Percentiles rank a stretch among this genome's conserved stretches.
These are phyloP conservation scores for Octomys mimax DNA, from an alignment of 2,797 vertebrate genomes.

Conservation along the genomic window DNA sequence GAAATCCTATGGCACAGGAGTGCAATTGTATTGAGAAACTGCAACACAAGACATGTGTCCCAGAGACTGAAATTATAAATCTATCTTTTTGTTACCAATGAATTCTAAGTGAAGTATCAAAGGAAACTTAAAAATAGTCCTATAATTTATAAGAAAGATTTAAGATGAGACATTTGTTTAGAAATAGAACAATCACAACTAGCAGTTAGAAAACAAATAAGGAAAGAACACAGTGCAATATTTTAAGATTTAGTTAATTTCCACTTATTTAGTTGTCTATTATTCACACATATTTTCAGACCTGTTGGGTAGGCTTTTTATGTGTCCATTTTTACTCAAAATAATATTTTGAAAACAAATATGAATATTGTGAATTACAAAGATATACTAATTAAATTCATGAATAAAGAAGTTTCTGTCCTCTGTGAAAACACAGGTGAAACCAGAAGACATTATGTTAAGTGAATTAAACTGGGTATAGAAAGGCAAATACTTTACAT, in stretches of 20 bases:
- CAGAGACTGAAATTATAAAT: not conserved
- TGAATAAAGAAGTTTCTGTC: not conserved
- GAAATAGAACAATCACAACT: conserved; percentile 22
- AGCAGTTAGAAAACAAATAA: not conserved
- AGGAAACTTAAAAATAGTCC: not conserved
- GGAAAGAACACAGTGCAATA: not conserved
- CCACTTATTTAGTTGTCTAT: not conserved
- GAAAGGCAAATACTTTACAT: not conserved
- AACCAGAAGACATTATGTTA: not conserved
- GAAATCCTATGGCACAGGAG: not conserved
- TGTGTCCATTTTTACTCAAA: conserved; percentile 50
- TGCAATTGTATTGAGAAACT: not conserved
- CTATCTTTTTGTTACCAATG: conserved; percentile 45
- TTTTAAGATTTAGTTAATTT: conserved; percentile 9
- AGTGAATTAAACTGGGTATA: not conserved
- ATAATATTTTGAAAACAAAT: conserved; percentile 8
- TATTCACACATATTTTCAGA: not conserved
- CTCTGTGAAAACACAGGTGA: not conserved
- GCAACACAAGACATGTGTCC: not conserved
- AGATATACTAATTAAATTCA: not conserved
- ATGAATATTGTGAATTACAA: not conserved
- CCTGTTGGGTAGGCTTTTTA: not conserved
- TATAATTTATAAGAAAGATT: not conserved
- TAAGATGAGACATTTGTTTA: conserved; percentile 1
- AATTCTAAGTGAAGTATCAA: not conserved